Base-by-base conservation (phyloP, 2,113 vertebrate genomes). In the Indri indri region DNA sequence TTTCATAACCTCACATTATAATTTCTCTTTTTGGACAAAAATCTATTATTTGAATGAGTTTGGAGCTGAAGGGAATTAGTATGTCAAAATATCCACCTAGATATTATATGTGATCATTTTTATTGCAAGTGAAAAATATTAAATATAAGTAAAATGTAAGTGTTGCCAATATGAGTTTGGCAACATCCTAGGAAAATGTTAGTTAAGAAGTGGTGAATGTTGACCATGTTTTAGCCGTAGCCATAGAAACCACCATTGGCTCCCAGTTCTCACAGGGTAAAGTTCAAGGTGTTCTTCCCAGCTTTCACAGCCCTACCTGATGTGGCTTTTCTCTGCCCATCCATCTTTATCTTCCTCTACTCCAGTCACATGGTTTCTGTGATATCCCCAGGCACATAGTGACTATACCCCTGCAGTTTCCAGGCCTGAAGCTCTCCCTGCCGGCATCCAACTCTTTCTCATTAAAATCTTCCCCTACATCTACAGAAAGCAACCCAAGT, bases 1-100 rank as follows among this genome's bases (percentile, higher is more conserved):
- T 98, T 98, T 96, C 97, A 98, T 98, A 98, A 96, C 88, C 91
- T 97, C 80, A 92, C 23, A 61, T 97, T 97, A 95, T 95, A 85
- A 96, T 47, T 97, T 97, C 97, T 93, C 91, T 96, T 91, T 97
- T 96, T 96, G 87, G 95, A 96, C 97, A 97, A 97, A 97, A 95
- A 93, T 80, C 18, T 97, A 96, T 94, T 98, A 27, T n/a, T 3
- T 87, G 96, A 97, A 96, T 97, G 94, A 98, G 90, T 76, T n/a
- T 94, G 83, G 80, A 92, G 85, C 96, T 96, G 61, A 97, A 94
- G 76, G 79, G 88, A 96, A 66, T 94, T 70, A 96, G 96, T 91
- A 68, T 94, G 93, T 97, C 95, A 96, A 97, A 97, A 94, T 97
- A 94, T 95, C 96, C 94, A 74, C 97, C 22, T 95, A 83, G 74